Evolutionary conservation across 92 coral and sea anemone genomes (phyloP), one percentile per base, ranked within the genome.

Genomic region (Virgularia gustaviana): DNA sequence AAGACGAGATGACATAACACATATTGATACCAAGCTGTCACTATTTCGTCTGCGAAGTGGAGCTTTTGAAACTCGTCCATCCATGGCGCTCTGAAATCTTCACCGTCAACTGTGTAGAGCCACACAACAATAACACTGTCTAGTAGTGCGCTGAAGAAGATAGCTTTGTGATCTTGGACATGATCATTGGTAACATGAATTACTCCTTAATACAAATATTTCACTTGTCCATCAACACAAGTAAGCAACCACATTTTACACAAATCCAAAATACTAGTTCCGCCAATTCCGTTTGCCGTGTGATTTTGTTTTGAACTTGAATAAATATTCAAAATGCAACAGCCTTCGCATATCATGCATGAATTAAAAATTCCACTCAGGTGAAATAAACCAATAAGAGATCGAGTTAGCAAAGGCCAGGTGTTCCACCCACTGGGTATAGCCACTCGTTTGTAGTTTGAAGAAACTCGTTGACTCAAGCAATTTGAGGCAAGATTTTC

Each of bases 21-120:
- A n/a, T n/a, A 49, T 68, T 22, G 28, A 52, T 52, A 68, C 75
- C 75, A 68, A 49, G 51, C 75, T 68, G 51, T 68, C 75, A n/a
- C 75, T 68, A 49, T 68, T 68, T 49, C 75, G 44, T 68, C 75
- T 68, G 25, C 61, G 49, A 27, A 68, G 51, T 10, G 75, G 75
- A 29, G 75, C 75, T 22, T 68, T 68, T 1, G 75, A 68, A 34
- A 68, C 75, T 33, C 55, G 42, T 49, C 75, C 38, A 28, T 68
- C 75, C 45, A 45, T 51, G 35, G 36, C 19, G 37, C 3, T 47
- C 66, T 47, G 37, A 47, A 60, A n/a, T n/a, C n/a, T n/a, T n/a
- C n/a, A n/a, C n/a, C n/a, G n/a, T n/a, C n/a, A n/a, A n/a, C n/a
- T n/a, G n/a, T n/a, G n/a, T n/a, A n/a, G n/a, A n/a, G n/a, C n/a